Evolutionary conservation across 1,140 invertebrate genomes (phyloP), one percentile per base, ranked within the genome.

Genomic region (Telenomus remus): DNA sequence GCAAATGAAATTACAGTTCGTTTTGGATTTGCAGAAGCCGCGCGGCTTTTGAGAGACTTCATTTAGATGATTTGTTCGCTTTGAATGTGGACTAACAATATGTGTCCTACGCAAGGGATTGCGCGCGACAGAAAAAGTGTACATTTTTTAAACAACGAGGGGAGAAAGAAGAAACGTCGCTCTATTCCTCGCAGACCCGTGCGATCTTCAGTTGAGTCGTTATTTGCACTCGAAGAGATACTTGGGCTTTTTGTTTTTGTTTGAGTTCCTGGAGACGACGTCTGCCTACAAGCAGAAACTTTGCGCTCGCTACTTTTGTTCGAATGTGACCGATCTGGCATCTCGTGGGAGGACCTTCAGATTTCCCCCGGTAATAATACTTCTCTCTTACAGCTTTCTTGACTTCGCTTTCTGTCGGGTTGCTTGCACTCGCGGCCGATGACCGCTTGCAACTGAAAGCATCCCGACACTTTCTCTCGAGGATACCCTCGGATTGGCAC

Each of bases 301-400:
- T 85, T 85, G 75, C 65, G 64, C 61, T 70, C 69, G 78, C 78
- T 84, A 80, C 82, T 79, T 81, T 79, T 70, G 80, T 80, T 80
- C 78, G 76, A 82, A 87, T 85, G 86, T 87, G 85, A 87, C 85
- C 85, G 86, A 87, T 87, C 86, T 80, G 77, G 68, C 51, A 81
- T 86, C 85, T 85, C 84, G 60, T 50, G 84, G 85, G 80, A 82
- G 66, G 64, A 55, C 80, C 81, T 27, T 80, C 82, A 87, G 86
- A 87, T 87, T 87, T 87, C 86, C 86, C 86, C 81, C 81, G 86
- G 85, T 87, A 87, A 87, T 87, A 87, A 87, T 87, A 87, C 86
- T 86, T 87, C 83, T 86, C 81, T 85, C 81, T 85, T 83, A 81
- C 81, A 82, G 76, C 71, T 61, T 79, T 76, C 64, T 33, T 53